Evolutionary conservation across 2,113 vertebrate species (phyloP), one percentile per base, ranked within the genome.

Genomic region (Rhinoderma darwinii): DNA sequence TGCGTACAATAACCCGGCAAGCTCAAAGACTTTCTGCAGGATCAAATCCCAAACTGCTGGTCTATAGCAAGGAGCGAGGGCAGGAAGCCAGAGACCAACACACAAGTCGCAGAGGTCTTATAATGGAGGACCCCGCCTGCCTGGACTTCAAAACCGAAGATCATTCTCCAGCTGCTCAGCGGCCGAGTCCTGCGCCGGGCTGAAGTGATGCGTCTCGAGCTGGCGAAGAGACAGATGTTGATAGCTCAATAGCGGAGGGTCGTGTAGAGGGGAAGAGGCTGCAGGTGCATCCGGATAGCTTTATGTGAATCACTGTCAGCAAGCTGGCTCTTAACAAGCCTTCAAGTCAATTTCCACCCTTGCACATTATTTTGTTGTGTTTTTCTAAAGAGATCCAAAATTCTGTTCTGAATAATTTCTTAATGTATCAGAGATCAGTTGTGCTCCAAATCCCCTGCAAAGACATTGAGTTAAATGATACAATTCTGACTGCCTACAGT

Each of bases 161-260:
- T 56, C 50, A 20, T 70, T 72, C 47, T 44, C 82, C 83, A 76
- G 83, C 83, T 84, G 82, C 47, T 74, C 37, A 3, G 50, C 14
- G 25, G 37, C 41, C 4, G 2, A 5, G n/a, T 61, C 68, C 68
- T 74, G 25, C 22, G 51, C n/a, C 51, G 22, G 37, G 2, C 27
- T 41, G 27, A 37, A 73, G 47, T 41, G 18, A 73, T 6, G 47
- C 66, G 27, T 8, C 82, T 73, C 44, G 41, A 25, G 37, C 47
- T 59, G 47, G 35, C 47, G 50, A 37, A 22, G 37, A 14, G 50
- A 84, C 83, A 84, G 83, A 75, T 84, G 83, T 76, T 75, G 50
- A 75, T 61, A 5, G 51, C 72, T 75, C 72, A 20, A 10, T 30
- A 41, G 25, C 12, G 51, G 51, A 41, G 51, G 14, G 2, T 43